phyloP scores from a whole-genome alignment of 2,113 vertebrate species.

The Phasianus colchicus region DNA sequence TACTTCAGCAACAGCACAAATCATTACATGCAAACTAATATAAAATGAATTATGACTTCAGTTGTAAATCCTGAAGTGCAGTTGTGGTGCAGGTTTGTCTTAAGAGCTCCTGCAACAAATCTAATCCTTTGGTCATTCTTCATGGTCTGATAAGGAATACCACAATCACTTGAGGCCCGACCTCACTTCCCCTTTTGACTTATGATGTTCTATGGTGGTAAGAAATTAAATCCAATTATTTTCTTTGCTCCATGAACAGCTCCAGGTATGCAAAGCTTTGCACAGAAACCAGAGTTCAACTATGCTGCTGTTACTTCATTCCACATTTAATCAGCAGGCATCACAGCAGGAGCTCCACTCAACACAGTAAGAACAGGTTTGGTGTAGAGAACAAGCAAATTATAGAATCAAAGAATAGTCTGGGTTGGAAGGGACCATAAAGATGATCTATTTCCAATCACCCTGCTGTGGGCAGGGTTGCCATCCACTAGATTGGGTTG shows the following conservation, averaged over 20 bases:
- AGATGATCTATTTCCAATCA: too few relatives aligned
- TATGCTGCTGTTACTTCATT: background rate
- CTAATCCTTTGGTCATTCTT: background rate
- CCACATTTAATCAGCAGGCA: background rate
- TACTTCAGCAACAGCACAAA: background rate
- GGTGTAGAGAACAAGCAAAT: background rate
- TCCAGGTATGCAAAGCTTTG: background rate
- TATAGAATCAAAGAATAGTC: too few relatives aligned
- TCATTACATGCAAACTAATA: background rate
- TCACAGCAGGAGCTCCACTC: background rate
- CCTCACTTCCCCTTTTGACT: background rate
- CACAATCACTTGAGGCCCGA: background rate
- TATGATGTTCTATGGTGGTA: background rate
- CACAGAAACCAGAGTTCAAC: background rate
- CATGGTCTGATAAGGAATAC: background rate
- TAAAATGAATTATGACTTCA: background rate
- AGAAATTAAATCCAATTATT: background rate
- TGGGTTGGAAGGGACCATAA: too few relatives aligned
- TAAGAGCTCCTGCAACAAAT: background rate
- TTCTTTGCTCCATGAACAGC: background rate
- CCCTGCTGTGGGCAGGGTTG: too few relatives aligned
- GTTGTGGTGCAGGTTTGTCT: background rate
- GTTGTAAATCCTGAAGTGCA: background rate
- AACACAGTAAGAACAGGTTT: background rate
- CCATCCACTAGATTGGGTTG: too few relatives aligned